Evolutionary conservation across 2,888 invertebrate species (phyloP).

Genomic region (Parnassius apollo): DNA sequence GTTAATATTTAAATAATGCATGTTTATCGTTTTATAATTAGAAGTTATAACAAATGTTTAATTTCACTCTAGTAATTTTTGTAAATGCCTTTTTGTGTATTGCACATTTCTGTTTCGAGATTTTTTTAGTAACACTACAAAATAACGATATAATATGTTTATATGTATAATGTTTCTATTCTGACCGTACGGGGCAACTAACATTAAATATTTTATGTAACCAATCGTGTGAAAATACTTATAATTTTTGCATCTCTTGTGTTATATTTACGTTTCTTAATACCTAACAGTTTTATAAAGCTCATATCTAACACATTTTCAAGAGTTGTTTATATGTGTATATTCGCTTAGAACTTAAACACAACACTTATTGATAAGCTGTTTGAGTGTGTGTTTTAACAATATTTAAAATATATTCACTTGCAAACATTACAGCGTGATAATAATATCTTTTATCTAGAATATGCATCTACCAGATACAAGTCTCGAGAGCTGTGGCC

Average conservation of each 20-base stretch:
- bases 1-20: too few species aligned
- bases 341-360: conserved; percentile 9
- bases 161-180: conserved; percentile 32
- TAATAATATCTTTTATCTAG: conserved; percentile 3
- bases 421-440: background rate
- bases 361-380: conserved; percentile 11
- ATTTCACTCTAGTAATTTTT: too few species aligned
- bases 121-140: background rate
- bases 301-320: conserved; percentile 7
- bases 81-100: background rate
- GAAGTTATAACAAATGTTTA: too few species aligned
- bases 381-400: background rate
- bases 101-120: background rate
- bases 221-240: conserved; percentile 24
- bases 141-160: background rate
- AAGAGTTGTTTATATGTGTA: conserved; percentile 4
- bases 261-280: conserved; percentile 9
- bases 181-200: conserved; percentile 27
- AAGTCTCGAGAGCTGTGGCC: background rate
- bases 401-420: background rate
- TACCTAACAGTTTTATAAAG: background rate
- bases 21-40: too few species aligned
- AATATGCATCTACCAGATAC: background rate
- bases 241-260: conserved; percentile 1
- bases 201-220: conserved; percentile 6